Evolutionary conservation across 2,888 invertebrate species (phyloP).

Genomic region (Mactromeris polynyma): DNA sequence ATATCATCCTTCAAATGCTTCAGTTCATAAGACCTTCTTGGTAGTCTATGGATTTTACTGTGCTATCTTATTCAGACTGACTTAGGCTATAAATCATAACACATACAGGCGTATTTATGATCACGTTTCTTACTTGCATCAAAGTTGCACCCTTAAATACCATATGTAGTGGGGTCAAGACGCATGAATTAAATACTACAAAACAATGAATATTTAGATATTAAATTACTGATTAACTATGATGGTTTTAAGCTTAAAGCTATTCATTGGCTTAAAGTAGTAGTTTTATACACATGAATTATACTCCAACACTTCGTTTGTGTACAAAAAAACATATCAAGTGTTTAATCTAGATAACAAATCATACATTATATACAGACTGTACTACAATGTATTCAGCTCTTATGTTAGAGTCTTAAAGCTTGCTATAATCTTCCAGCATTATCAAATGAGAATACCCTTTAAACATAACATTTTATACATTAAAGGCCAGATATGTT

Average conservation of each 20-base stretch:
- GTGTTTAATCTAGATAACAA: slow-evolving; percentile 1
- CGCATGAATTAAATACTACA: neutral
- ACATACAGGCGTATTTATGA: neutral
- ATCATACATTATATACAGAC: neutral
- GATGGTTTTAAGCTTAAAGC: neutral
- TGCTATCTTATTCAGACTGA: no score
- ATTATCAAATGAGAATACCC: no score
- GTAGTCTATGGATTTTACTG: no score
- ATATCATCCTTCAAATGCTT: no score
- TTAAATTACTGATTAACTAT: slow-evolving; percentile 12
- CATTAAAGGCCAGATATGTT: no score
- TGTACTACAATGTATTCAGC: neutral
- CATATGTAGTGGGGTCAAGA: neutral
- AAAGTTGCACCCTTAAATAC: slow-evolving; percentile 12
- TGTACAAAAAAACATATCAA: neutral
- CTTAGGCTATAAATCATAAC: no score
- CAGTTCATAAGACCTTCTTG: no score
- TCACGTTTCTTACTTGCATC: neutral
- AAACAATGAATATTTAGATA: slow-evolving; percentile 9
- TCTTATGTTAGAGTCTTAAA: neutral
- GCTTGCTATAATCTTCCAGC: neutral
- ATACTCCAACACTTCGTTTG: neutral
- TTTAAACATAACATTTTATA: no score
- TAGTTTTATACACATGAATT: slow-evolving; percentile 2
- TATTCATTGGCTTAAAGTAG: neutral